Evolutionary conservation across 2,113 vertebrate genomes (phyloP), one percentile per base, ranked within the genome.

Genomic region (Arothron firmamentum): DNA sequence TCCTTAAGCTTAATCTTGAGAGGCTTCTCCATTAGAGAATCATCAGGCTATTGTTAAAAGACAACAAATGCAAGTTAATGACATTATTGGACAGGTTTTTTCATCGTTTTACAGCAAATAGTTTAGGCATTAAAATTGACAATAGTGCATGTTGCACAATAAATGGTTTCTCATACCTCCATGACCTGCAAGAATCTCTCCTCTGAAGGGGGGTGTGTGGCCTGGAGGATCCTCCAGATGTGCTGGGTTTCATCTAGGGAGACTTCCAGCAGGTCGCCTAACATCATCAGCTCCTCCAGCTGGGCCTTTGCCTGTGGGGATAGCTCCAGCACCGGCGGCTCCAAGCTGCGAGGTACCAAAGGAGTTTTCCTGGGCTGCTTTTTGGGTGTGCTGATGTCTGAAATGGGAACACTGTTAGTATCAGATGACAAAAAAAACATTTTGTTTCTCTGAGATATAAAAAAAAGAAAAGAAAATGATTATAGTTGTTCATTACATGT

Each of bases 231-330:
- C 80, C 96, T 81, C 97, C 97, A 99, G 88, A 99, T 98, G 82
- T 98, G 97, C 72, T 98, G 97, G 8, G 96, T 99, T 85, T 99
- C 97, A 79, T 99, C 97, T 75, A 99, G 88, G 10, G 96, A 97
- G 1, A 98, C 97, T 81, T 99, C 97, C 74, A 99, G 83, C 1
- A 99, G 90, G 81, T 99, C 96, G 55, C 97, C 97, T 58, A 96
- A 90, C 97, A 99, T 98, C 96, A 99, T 98, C 31, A 99, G 92
- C 62, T 97, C 94, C 85, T 98, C 95, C 63, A 99, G 85, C 78
- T 97, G 96, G 64, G 91, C 92, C 77, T 98, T 98, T 0, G 97
- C 97, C 59, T 92, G 91, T 11, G 90, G 84, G 3, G 97, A 98
- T 55, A 99, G 81, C 82, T 98, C 95, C 16, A 99, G 74, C 3